These are phyloP conservation scores for Agriotes lineatus DNA, from an alignment of 2,888 invertebrate genomes.

Conservation along the genomic window DNA sequence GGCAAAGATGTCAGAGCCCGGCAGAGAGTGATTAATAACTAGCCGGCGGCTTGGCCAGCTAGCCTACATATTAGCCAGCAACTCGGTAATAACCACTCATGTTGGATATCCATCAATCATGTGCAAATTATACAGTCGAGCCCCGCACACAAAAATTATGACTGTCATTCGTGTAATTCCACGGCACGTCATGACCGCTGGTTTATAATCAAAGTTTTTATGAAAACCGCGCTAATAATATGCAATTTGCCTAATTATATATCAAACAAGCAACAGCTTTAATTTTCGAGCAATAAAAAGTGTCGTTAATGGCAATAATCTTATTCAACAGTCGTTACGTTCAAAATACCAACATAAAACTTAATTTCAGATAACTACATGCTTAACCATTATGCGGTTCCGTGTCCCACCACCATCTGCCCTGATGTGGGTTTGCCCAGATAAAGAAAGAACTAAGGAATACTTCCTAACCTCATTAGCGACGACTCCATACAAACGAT, in stretches of 20 bases:
- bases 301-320: conserved; percentile 54
- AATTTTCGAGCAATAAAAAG: conserved; percentile 58
- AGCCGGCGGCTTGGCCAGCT: conserved; percentile 58
- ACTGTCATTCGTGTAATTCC: conserved; percentile 64
- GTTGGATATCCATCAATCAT: conserved; percentile 64
- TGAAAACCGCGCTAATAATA: conserved; percentile 57
- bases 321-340: conserved; percentile 50
- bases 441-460: too few species aligned
- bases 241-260: conserved; percentile 61
- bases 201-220: conserved; percentile 53
- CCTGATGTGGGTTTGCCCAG: neutral
- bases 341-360: conserved; percentile 42
- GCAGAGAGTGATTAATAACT: conserved; percentile 61
- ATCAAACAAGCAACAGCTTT: conserved; percentile 54
- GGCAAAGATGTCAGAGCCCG: conserved; percentile 62
- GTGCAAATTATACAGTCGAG: conserved; percentile 63
- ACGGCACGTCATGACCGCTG: conserved; percentile 46
- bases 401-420: conserved; percentile 3
- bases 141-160: conserved; percentile 64
- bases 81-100: conserved; percentile 63
- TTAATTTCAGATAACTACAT: conserved; percentile 39
- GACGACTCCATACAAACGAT: too few species aligned
- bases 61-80: conserved; percentile 60
- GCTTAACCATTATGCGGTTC: conserved; percentile 12
- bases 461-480: too few species aligned